Conservation (phyloP, 2,113 vertebrate genomes). For the Atractosteus spatula region DNA sequence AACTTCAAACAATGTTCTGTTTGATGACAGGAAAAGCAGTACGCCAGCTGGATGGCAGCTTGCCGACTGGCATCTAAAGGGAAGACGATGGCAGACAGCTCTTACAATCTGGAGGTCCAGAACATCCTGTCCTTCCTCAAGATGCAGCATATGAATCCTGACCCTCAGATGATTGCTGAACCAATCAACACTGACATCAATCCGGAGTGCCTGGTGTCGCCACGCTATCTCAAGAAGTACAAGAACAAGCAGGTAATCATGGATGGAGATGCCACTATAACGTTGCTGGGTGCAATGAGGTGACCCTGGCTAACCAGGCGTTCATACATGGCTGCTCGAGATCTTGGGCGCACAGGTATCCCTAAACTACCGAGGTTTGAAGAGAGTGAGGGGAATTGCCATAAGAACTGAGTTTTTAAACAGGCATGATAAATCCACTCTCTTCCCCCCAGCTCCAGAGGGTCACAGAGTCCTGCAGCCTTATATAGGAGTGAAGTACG, state of each 20-base stretch:
- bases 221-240: conserved; percentile 95
- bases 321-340: no score
- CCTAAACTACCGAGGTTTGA: no score
- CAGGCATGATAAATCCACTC: no score
- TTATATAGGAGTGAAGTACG: no score
- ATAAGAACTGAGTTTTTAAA: no score
- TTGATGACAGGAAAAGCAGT: conserved; percentile 84
- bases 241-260: conserved; percentile 91
- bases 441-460: no score
- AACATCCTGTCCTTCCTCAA: conserved; percentile 98
- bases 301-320: neutral
- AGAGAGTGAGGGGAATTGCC: no score
- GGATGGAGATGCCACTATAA: neutral
- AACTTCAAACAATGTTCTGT: neutral
- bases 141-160: conserved; percentile 98
- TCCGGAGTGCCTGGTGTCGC: conserved; percentile 93
- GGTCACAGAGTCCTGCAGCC: no score
- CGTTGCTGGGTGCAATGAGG: neutral
- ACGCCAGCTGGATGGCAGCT: conserved; percentile 97
- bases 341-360: no score
- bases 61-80: conserved; percentile 96
- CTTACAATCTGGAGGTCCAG: conserved; percentile 93
- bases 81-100: conserved; percentile 98
- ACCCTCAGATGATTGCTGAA: conserved; percentile 88
- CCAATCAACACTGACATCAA: conserved; percentile 91